Evolutionary conservation across 2,888 invertebrate genomes (phyloP), one percentile per base, ranked within the genome.

Genomic region (Allacma fusca): DNA sequence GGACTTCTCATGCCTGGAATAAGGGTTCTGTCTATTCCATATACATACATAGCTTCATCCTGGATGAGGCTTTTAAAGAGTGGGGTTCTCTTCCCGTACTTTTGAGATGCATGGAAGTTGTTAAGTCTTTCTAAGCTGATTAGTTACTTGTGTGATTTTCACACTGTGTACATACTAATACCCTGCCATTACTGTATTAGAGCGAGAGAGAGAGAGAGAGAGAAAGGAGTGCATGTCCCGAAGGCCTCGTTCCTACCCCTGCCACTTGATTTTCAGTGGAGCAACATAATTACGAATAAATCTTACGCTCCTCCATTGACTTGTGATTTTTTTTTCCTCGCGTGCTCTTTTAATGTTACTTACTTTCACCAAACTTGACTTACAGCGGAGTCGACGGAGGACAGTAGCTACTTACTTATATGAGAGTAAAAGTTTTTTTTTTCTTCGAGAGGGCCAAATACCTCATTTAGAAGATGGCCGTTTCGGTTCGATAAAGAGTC

Each of bases 111-210:
- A 28, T 65, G 65, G 16, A 28, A 28, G 28, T 65, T 28, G 26
- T 62, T 62, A 62, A 65, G 65, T 65, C 65, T 13, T 1, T 28
- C 26, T 65, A 65, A 65, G 65, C 65, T 65, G 65, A 65, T 65
- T 65, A 65, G 23, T 65, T 65, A 65, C 65, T 65, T 28, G 26
- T 19, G n/a, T 26, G 65, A 65, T 65, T 65, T 65, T 65, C 26
- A 28, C 65, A 28, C 26, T 50, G 50, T 50, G 9, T 34, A 34
- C 1, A n/a, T 24, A 28, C 23, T 65, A 28, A 29, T 26, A 29
- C 24, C 12, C 4, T 1, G 28, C 26, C 26, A 65, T 28, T 65
- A 65, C 28, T 13, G n/a, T n/a, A 50, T 13, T 50, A 50, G 50
- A 50, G 50, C 16, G 4, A 13, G 9, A n/a, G n/a, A 12, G 19